A percentile compares a stretch with the other conserved stretches of the same genome.
Conservation (phyloP, 2,113 vertebrate genomes). For the Microcebus griseorufus region DNA sequence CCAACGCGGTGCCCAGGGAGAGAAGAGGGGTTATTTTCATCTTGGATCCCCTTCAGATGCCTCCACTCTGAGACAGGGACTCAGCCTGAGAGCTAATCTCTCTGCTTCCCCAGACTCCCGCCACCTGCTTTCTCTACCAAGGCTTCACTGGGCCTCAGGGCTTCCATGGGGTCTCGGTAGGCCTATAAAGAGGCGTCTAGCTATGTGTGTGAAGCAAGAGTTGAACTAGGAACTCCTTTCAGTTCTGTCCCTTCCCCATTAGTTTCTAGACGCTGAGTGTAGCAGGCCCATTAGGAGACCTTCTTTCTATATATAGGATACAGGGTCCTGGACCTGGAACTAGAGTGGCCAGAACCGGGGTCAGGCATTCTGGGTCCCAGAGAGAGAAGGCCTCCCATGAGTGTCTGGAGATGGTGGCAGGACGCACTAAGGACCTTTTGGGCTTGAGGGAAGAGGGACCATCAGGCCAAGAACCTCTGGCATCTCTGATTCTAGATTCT, state of each 20-base stretch:
- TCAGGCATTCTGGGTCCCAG: not conserved
- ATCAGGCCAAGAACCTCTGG: not conserved
- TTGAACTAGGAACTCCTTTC: not conserved
- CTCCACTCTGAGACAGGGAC: not conserved
- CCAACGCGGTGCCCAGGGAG: slow-evolving; percentile 43
- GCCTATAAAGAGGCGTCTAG: not conserved
- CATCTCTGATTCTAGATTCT: slow-evolving; percentile 27
- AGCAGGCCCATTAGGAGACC: not conserved
- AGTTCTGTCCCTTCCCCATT: not conserved
- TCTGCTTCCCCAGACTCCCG: not conserved
- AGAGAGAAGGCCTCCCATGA: not conserved
- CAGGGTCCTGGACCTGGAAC: not conserved
- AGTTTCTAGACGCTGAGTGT: not conserved
- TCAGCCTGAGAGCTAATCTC: not conserved
- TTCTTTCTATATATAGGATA: not conserved
- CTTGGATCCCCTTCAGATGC: slow-evolving; percentile 21
- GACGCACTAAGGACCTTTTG: not conserved
- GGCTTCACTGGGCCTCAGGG: not conserved
- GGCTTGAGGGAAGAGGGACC: not conserved
- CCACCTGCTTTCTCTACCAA: not conserved
- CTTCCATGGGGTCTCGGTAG: not conserved
- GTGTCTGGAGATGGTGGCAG: not conserved
- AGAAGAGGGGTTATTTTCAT: not conserved
- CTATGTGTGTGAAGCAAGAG: not conserved
- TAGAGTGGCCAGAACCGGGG: not conserved